Base-by-base conservation (phyloP, 2,113 vertebrate genomes). In the Lamprotornis superbus region DNA sequence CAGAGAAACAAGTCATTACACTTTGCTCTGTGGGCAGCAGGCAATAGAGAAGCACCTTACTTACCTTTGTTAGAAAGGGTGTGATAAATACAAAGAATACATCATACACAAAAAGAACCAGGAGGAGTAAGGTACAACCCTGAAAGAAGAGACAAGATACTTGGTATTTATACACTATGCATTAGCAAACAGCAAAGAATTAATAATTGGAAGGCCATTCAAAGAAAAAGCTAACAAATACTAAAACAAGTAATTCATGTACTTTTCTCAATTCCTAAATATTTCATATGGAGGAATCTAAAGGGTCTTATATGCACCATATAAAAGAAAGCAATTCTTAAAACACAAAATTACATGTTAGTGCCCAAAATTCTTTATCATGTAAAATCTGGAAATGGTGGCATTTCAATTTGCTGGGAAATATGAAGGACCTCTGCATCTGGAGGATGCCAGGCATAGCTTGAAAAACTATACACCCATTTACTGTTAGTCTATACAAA, bases 31-130 rank as follows among this genome's bases (percentile, higher is more conserved):
- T 18, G 16, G 52, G 46, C 30, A 93, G 69, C 56, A 42, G n/a
- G 59, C 47, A 35, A 20, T 3, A 21, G 11, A 49, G 37, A 16
- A 60, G 2, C 4, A n/a, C 2, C 31, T 63, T 1, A 74, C 98
- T 11, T 96, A 99, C 99, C 98, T 98, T 98, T 71, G 99, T 99
- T 49, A 99, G 95, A 92, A 98, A 99, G 24, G 99, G 99, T 1
- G 99, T 99, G 78, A 99, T 98, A 96, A 99, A 99, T 78, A 99
- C 99, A 16, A 99, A 99, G 98, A 99, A 99, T 46, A 99, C 98
- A 30, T 99, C 99, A 1, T 99, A 99, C 61, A 99, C 93, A 79
- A 99, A 99, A 39, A 99, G 98, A 90, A 99, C 98, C 17, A 98
- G 84, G 88, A 99, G 98, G 24, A 99, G 98, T 92, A 99, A 97